Evolutionary conservation across 2,888 invertebrate species (phyloP), one percentile per base, ranked within the genome.

Genomic region (Hipparchia sbordonii): DNA sequence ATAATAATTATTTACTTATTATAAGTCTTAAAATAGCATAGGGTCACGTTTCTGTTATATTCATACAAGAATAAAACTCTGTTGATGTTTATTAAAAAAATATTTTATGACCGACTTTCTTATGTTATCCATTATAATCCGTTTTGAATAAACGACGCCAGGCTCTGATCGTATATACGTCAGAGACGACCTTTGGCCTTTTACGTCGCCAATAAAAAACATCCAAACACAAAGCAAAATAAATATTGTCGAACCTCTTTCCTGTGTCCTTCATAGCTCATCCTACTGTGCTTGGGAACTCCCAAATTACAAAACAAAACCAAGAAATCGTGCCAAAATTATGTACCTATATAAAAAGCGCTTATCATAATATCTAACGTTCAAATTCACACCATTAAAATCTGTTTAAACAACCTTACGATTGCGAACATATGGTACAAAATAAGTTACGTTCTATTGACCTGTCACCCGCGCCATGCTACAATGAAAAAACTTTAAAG

Each of bases 161-260:
- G 51, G 23, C 33, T 9, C 51, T 65, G 51, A 46, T 33, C 65
- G 77, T 76, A 65, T 76, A 76, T 76, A 76, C 74, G 75, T 72
- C 72, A 70, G 39, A 70, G 68, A 56, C 72, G 81, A 84, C 83
- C 85, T 81, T 74, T 81, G 84, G 78, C 84, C 82, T 84, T 84
- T 80, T 57, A 72, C 71, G 71, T 78, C 60, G 61, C 57, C 71
- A 76, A 73, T 75, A 75, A 77, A 75, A 78, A 77, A 76, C 72
- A 73, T 63, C 70, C 39, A 68, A 71, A 75, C 65, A 71, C 51
- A 60, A 72, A 75, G 48, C 54, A 61, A 52, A 46, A 70, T 67
- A 70, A 71, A 67, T 72, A 72, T 46, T 63, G 23, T 65, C 56
- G 62, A 13, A 59, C 61, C 62, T 56, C 48, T 67, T 70, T 67